Conservation (phyloP, 2,888 invertebrate genomes). For the Lobophora halterata region DNA sequence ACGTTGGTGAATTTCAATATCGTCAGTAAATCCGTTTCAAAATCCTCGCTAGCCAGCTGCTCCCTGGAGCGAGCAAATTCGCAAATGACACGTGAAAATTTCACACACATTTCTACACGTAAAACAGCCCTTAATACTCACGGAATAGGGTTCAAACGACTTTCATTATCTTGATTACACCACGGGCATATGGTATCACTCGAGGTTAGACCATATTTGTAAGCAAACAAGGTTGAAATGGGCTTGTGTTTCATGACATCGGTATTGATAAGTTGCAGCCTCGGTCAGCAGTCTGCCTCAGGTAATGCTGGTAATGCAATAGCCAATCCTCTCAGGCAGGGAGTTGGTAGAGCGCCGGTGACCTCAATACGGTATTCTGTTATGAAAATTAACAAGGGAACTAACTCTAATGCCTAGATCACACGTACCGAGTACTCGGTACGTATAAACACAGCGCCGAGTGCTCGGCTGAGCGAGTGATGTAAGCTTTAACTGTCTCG, state of each 20-base stretch:
- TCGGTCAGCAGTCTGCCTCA: not conserved
- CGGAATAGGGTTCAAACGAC: not conserved
- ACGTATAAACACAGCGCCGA: too few species aligned
- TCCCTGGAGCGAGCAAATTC: not conserved
- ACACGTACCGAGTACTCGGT: too few species aligned
- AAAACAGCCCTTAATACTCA: not conserved
- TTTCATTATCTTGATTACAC: not conserved
- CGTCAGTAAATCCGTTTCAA: not conserved
- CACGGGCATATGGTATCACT: too few species aligned
- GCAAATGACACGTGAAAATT: not conserved
- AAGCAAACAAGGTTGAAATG: not conserved
- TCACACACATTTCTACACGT: not conserved
- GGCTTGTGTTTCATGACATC: too few species aligned
- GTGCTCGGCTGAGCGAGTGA: too few species aligned
- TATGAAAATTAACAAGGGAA: too few species aligned
- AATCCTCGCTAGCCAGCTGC: not conserved
- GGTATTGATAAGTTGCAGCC: not conserved
- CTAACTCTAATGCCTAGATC: too few species aligned
- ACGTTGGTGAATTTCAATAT: too few species aligned
- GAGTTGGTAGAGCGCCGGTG: too few species aligned
- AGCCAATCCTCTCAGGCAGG: not conserved
- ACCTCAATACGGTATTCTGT: too few species aligned
- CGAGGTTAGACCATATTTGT: too few species aligned
- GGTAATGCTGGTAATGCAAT: conserved; percentile 1
- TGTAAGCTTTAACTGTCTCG: too few species aligned